Percentiles rank a stretch among this genome's conserved stretches.
These are phyloP conservation scores for Chironomus tentans DNA, from an alignment of 2,888 invertebrate genomes.

Conservation along the genomic window DNA sequence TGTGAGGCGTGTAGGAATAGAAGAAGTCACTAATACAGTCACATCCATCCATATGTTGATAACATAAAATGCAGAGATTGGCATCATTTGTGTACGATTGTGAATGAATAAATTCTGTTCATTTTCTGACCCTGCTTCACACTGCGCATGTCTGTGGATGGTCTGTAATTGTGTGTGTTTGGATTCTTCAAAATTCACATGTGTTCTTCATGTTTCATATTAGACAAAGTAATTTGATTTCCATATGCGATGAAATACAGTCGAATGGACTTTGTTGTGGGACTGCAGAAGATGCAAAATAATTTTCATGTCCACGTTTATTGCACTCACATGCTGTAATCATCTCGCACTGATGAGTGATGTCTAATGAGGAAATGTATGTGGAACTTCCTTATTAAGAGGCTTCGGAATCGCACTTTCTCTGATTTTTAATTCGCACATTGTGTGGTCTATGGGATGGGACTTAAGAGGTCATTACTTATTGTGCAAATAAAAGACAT, in stretches of 20 bases:
- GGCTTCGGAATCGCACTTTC: neutral
- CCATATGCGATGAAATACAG: slow-evolving; percentile 4
- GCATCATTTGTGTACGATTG: neutral
- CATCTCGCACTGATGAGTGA: too few species aligned
- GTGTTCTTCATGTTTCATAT: neutral
- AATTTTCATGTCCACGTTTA: too few species aligned
- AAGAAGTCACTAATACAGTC: neutral
- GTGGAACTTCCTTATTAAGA: neutral
- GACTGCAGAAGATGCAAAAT: too few species aligned
- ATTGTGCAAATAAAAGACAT: too few species aligned
- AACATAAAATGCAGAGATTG: neutral
- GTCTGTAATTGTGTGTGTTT: neutral
- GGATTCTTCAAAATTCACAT: neutral
- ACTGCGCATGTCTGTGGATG: slow-evolving; percentile 11
- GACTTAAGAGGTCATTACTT: too few species aligned
- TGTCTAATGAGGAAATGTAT: neutral
- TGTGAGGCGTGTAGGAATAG: neutral
- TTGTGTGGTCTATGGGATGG: neutral
- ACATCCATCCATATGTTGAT: slow-evolving; percentile 9
- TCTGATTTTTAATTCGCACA: neutral
- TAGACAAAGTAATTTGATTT: neutral
- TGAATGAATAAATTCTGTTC: neutral
- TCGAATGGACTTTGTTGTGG: neutral
- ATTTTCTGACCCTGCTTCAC: neutral
- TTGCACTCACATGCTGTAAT: too few species aligned